These are phyloP conservation scores for Clarias pachynema DNA, from an alignment of 2,797 vertebrate genomes.

Conservation along the genomic window DNA sequence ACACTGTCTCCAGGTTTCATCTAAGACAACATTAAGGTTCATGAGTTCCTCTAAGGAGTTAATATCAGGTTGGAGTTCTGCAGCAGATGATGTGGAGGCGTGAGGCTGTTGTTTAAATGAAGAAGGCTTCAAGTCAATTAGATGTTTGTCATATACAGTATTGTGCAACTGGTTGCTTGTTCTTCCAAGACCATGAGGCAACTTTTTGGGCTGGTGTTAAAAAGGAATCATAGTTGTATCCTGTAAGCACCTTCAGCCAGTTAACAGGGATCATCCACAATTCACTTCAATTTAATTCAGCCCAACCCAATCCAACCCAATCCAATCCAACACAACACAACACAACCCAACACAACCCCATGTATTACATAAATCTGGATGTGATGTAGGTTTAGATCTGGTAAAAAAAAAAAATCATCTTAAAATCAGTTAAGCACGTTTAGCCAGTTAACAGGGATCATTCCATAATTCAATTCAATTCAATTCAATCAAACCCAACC, in stretches of 20 bases:
- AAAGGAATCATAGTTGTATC: not conserved
- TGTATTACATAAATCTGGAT: not conserved
- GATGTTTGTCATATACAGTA: not conserved
- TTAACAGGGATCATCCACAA: not conserved
- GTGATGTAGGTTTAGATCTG: not conserved
- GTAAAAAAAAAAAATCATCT: too few species aligned
- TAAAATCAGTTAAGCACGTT: too few species aligned
- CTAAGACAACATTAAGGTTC: slow-evolving; percentile 8
- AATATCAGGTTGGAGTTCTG: not conserved
- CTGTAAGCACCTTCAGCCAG: too few species aligned
- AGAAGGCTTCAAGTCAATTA: not conserved
- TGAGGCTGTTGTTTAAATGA: slow-evolving; percentile 11
- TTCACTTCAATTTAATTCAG: not conserved
- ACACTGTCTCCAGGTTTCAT: slow-evolving; percentile 13
- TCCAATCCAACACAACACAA: not conserved
- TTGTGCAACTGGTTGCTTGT: not conserved
- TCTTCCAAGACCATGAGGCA: not conserved
- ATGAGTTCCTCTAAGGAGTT: slow-evolving; percentile 16
- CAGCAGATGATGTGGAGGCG: not conserved
- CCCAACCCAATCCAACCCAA: too few species aligned
- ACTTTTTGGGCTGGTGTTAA: not conserved
- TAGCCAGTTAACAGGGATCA: not conserved
- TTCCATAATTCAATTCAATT: not conserved
- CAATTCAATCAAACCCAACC: too few species aligned
- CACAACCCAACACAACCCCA: not conserved